phyloP scores from a whole-genome alignment of 2,888 invertebrate genomes.

The Cephus pulcher region DNA sequence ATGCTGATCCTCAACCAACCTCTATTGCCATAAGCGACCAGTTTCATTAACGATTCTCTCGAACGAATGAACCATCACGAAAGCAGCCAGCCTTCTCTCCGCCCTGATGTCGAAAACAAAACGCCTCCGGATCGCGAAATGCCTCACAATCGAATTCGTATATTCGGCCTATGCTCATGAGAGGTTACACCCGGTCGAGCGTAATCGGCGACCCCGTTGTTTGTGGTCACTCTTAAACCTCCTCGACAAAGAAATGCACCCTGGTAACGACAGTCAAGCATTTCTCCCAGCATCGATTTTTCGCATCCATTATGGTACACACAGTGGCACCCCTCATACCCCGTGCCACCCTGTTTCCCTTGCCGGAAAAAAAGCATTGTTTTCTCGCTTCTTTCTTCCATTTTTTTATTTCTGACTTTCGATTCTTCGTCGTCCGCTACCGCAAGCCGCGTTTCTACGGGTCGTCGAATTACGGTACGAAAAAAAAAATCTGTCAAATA shows the following conservation, averaged over 20 bases:
- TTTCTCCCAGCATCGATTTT: background rate
- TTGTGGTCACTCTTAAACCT: conserved; percentile 60
- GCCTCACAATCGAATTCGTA: conserved; percentile 49
- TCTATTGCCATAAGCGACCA: background rate
- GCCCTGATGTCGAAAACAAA: conserved; percentile 63
- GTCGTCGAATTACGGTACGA: background rate
- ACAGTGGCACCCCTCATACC: conserved; percentile 8
- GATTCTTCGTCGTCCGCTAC: background rate
- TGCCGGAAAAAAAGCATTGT: conserved; percentile 51
- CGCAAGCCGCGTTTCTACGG: background rate
- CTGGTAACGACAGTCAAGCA: conserved; percentile 25
- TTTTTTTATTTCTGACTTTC: conserved; percentile 9
- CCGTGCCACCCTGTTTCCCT: conserved; percentile 34
- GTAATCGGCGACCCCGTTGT: conserved; percentile 61
- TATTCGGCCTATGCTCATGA: conserved; percentile 27
- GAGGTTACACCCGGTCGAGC: conserved; percentile 47
- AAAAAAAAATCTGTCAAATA: background rate
- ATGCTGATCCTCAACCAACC: background rate
- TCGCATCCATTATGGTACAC: background rate
- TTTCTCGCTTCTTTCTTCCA: conserved; percentile 25
- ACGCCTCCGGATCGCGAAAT: conserved; percentile 62
- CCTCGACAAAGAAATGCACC: conserved; percentile 45
- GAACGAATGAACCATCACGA: conserved; percentile 60
- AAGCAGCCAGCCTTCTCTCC: conserved; percentile 63
- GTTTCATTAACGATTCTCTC: conserved; percentile 45